Conservation (phyloP, 2,797 vertebrate genomes). For the Sebastes wilsoni region DNA sequence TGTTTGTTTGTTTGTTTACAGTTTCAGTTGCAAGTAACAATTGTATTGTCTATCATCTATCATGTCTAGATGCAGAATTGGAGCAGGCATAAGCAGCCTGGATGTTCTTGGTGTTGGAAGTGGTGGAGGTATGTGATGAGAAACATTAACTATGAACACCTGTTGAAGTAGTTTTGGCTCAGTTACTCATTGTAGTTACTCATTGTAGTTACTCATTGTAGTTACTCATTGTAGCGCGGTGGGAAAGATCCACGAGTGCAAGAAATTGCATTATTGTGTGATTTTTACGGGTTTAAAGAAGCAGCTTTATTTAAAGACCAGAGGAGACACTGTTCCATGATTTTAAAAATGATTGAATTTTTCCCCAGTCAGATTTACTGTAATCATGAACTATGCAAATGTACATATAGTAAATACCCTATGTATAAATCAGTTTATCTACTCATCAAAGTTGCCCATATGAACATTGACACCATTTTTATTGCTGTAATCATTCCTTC, state of each 20-base stretch:
- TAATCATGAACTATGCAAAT: no score
- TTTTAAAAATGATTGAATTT: background rate
- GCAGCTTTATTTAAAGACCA: background rate
- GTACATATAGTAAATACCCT: no score
- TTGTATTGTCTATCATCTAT: background rate
- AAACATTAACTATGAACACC: background rate
- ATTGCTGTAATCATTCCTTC: no score
- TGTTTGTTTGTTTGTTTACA: background rate
- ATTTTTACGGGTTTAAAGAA: background rate
- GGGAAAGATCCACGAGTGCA: background rate
- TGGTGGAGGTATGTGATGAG: conserved; percentile 84
- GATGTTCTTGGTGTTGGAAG: conserved; percentile 88
- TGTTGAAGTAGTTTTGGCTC: background rate
- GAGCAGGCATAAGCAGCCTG: conserved; percentile 80
- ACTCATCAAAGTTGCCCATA: background rate
- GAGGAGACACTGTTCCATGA: no score
- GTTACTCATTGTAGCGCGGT: no score
- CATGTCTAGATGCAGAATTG: conserved; percentile 76
- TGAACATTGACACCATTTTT: background rate
- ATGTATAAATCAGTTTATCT: background rate
- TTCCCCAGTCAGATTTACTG: background rate
- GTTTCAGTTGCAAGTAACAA: background rate
- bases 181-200: background rate
- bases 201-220: background rate
- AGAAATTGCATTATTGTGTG: background rate